phyloP scores from a whole-genome alignment of 1,140 invertebrate genomes.

The Probaryconus sp. region DNA sequence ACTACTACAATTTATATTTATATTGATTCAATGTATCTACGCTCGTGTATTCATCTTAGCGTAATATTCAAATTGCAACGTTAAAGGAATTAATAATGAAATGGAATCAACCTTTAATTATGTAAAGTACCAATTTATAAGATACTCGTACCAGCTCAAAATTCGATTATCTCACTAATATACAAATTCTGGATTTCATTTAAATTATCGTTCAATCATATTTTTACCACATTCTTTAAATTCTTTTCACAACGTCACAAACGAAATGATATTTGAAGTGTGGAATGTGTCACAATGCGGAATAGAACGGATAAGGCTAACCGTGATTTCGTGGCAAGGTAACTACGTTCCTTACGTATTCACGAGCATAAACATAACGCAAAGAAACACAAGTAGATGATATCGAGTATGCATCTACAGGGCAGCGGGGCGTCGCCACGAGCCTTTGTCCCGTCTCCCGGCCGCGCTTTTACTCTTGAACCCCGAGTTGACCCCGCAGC shows the following conservation, averaged over 20 bases:
- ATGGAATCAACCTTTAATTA: conserved; percentile 51
- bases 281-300: conserved; percentile 58
- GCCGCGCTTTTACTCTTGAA: conserved; percentile 64
- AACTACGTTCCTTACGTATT: conserved; percentile 66
- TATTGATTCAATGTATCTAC: conserved; percentile 33
- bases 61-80: conserved; percentile 53
- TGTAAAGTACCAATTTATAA: conserved; percentile 52
- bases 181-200: too few species aligned
- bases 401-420: conserved; percentile 74
- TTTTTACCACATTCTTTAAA: too few species aligned
- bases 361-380: conserved; percentile 74
- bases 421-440: conserved; percentile 72
- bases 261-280: conserved; percentile 30
- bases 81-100: conserved; percentile 48
- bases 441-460: conserved; percentile 71
- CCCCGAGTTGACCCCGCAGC: conserved; percentile 55
- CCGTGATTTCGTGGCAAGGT: conserved; percentile 51
- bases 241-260: too few species aligned
- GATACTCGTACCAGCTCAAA: conserved; percentile 1
- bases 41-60: conserved; percentile 44
- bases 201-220: too few species aligned
- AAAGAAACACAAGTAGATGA: conserved; percentile 76
- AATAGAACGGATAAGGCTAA: conserved; percentile 53
- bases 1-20: conserved; percentile 50
- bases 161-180: too few species aligned